Evolutionary conservation across 2,797 vertebrate species (phyloP).

Genomic region (Tamandua tetradactyla): DNA sequence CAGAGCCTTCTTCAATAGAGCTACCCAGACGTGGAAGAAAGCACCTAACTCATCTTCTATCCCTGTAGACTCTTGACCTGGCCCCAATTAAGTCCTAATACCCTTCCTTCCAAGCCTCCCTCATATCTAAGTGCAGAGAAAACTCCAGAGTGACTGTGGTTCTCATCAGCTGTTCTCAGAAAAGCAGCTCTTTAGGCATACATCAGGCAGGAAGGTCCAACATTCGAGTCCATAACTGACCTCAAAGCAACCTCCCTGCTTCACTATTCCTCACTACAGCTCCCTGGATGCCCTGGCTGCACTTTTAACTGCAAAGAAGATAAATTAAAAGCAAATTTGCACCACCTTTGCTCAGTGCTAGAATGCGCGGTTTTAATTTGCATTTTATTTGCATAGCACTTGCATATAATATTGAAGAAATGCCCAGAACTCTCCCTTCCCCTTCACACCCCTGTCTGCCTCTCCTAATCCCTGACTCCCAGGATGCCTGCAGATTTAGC

Average conservation of each 20-base stretch:
- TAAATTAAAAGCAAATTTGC: conserved; percentile 78
- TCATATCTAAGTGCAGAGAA: neutral
- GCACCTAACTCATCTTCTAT: neutral
- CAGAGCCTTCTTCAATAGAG: neutral
- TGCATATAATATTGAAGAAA: conserved; percentile 68
- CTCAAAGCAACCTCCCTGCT: neutral
- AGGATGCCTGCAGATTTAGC: neutral
- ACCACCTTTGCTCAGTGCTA: conserved; percentile 73
- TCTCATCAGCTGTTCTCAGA: neutral
- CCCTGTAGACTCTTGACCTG: neutral
- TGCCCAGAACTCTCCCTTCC: conserved; percentile 20
- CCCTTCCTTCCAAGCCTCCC: neutral
- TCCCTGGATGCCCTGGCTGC: neutral
- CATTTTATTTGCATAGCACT: conserved; percentile 77
- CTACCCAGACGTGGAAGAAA: neutral
- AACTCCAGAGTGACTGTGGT: neutral
- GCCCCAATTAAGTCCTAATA: neutral
- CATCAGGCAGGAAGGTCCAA: neutral
- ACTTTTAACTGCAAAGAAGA: neutral
- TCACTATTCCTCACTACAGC: neutral
- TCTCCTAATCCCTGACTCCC: neutral
- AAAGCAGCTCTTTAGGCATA: too few species aligned
- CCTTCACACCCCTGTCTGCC: neutral
- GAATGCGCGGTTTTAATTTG: conserved; percentile 65
- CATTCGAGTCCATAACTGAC: neutral